These are phyloP conservation scores for Heliornis fulica DNA, from an alignment of 2,113 vertebrate genomes.

Conservation along the genomic window DNA sequence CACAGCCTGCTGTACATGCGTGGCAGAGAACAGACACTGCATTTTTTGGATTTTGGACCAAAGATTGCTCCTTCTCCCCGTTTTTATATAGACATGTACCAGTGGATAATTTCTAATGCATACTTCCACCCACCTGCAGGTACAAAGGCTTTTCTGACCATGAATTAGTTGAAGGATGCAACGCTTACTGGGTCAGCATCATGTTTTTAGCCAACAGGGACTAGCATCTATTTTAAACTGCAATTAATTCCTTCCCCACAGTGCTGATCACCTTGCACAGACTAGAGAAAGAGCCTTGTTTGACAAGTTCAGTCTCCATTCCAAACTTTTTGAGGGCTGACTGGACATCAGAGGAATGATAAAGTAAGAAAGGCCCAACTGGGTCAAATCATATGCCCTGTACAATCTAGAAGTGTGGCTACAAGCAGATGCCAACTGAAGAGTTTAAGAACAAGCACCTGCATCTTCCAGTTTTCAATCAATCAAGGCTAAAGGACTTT, in stretches of 20 bases:
- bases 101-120: background rate
- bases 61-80: background rate
- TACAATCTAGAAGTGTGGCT: background rate
- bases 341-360: background rate
- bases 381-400: background rate
- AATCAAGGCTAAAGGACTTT: background rate
- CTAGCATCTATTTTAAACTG: background rate
- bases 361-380: background rate
- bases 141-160: background rate
- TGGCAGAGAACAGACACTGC: background rate
- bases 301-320: background rate
- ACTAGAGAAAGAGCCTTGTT: background rate
- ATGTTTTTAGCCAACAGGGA: background rate
- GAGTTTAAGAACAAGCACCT: background rate
- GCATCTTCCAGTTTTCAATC: background rate
- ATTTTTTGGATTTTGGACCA: background rate
- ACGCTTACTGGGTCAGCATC: background rate
- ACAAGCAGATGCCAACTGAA: background rate
- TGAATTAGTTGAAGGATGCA: background rate
- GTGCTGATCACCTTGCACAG: background rate
- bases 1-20: background rate
- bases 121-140: background rate
- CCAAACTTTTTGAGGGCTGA: background rate
- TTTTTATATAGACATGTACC: background rate
- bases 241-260: background rate